Percentiles rank a stretch among this genome's conserved stretches.
Conservation (phyloP, 2,113 vertebrate genomes). For the Sinocyclocheilus anophthalmus region DNA sequence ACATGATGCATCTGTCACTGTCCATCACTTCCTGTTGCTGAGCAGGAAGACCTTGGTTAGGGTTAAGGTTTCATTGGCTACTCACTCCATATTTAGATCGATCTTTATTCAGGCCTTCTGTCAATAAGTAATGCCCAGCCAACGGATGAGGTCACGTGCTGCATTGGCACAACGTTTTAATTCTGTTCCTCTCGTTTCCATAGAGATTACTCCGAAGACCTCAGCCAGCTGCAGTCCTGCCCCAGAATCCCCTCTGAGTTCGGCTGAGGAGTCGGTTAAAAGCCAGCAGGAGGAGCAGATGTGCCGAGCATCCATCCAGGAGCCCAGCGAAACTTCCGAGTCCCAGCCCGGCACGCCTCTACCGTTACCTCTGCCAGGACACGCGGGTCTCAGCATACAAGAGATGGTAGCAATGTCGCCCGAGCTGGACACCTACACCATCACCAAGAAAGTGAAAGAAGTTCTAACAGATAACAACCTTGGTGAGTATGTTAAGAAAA, state of each 20-base stretch:
- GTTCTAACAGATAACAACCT: conserved; percentile 91
- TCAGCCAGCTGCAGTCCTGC: conserved; percentile 88
- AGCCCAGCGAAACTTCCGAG: conserved; percentile 77
- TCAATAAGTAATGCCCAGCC: conserved; percentile 4
- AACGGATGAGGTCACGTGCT: neutral
- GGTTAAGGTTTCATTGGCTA: conserved; percentile 18
- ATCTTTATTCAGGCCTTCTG: neutral
- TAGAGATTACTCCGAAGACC: conserved; percentile 91
- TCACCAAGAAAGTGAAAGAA: conserved; percentile 90
- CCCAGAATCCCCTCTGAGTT: conserved; percentile 86
- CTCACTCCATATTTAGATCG: neutral
- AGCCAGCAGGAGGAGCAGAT: conserved; percentile 79
- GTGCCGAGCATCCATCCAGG: conserved; percentile 74
- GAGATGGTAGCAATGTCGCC: conserved; percentile 87
- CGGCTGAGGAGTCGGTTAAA: conserved; percentile 83
- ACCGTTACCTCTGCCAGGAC: conserved; percentile 78
- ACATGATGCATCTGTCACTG: conserved; percentile 38
- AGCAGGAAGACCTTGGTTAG: conserved; percentile 77
- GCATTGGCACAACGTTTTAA: neutral
- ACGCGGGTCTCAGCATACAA: conserved; percentile 86
- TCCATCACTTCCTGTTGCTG: conserved; percentile 34
- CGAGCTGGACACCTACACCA: conserved; percentile 88
- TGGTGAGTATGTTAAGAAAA: conserved; percentile 70
- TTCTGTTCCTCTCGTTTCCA: conserved; percentile 43
- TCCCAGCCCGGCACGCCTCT: conserved; percentile 74